Evolutionary conservation across 2,113 vertebrate species (phyloP), one percentile per base, ranked within the genome.

Genomic region (Gadus macrocephalus): DNA sequence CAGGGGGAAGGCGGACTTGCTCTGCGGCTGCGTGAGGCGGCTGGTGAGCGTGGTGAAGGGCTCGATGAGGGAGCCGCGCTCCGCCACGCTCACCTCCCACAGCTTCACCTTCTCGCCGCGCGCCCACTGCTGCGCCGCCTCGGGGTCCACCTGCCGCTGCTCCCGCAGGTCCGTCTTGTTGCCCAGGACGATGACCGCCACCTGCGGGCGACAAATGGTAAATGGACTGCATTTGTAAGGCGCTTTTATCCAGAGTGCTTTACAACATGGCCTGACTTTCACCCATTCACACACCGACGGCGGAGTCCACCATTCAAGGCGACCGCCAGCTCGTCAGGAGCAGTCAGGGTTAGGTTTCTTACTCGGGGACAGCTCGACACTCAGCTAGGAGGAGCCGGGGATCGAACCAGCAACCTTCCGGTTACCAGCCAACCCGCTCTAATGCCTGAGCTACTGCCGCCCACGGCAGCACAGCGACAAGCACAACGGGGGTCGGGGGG

Each of bases 61-160:
- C 12, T 98, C 96, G 4, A 94, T 93, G 75, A 98, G 90, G 0
- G 94, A 94, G 83, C 83, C 92, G 56, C 95, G 88, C 7, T 98
- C 95, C 0, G 92, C 86, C 22, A 96, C 95, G 0, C 92, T 96
- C 76, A 97, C 96, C 88, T 98, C 97, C 96, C 97, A 98, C 70
- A 97, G 92, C 72, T 94, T 94, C 74, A 98, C 93, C 84, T 93
- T 96, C 90, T 98, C 95, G 0, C 90, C 91, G 2, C 87, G 92
- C 0, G 96, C 96, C 96, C 95, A 98, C 67, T 94, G 94, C 86
- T 96, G 94, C 0, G 96, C 96, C 74, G 80, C 89, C 74, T 96
- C 95, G 53, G 87, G 79, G 0, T 96, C 95, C 76, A 98, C 96
- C 91, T 97, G 93, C 12, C 95, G 93, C 61, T 90, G 89, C 61